Percentiles rank a stretch among this genome's conserved stretches.
Evolutionary conservation across 2,113 vertebrate species (phyloP).

Genomic region (Plecturocebus donacophilus): DNA sequence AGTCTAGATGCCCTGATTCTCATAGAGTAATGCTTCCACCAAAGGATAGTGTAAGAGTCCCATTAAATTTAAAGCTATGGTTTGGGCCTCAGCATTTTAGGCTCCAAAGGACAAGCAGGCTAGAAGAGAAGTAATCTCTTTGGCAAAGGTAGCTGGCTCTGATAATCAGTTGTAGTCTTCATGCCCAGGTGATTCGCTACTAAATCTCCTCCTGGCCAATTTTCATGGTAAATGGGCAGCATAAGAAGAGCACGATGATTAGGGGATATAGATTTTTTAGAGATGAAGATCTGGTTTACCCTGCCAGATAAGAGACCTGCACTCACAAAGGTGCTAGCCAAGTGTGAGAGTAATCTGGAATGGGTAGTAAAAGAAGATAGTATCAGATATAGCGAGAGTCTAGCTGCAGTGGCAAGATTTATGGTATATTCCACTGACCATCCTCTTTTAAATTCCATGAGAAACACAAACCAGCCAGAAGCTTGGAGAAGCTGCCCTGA

Average conservation of each 20-base stretch:
- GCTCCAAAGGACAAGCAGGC: not conserved
- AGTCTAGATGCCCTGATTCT: not conserved
- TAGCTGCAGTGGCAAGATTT: not conserved
- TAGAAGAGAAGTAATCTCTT: not conserved
- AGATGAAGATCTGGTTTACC: not conserved
- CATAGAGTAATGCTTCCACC: not conserved
- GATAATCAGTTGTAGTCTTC: not conserved
- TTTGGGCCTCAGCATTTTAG: not conserved
- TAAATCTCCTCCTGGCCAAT: not conserved
- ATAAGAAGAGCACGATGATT: not conserved
- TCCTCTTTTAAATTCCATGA: not conserved
- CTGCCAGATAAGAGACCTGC: too few species aligned
- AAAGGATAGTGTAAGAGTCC: not conserved
- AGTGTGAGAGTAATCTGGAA: not conserved
- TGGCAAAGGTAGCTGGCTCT: not conserved
- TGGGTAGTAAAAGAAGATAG: not conserved
- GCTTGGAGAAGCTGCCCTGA: not conserved
- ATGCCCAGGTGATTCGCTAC: not conserved
- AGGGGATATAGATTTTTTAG: not conserved
- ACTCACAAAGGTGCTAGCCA: not conserved
- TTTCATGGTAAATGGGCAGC: not conserved
- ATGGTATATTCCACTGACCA: not conserved
- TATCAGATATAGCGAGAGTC: not conserved
- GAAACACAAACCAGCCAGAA: not conserved
- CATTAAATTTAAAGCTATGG: not conserved